phyloP scores from a whole-genome alignment of 2,888 invertebrate genomes.

The Scaptomyza parva region DNA sequence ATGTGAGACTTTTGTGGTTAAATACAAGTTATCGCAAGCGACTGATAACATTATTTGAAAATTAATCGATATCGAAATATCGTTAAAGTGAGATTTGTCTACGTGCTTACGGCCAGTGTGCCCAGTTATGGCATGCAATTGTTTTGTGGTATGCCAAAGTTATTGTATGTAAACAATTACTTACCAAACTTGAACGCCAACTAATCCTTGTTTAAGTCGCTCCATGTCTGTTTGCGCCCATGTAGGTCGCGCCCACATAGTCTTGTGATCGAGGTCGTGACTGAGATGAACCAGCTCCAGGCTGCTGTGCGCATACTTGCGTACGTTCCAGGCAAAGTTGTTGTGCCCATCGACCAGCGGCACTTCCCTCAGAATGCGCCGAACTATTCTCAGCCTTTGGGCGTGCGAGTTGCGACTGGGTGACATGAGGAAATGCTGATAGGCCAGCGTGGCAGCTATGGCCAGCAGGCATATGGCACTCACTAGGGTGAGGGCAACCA shows the following conservation, averaged over 20 bases:
- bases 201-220: slow-evolving; percentile 91
- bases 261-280: slow-evolving; percentile 84
- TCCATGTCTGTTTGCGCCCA: slow-evolving; percentile 98
- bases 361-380: slow-evolving; percentile 83
- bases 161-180: slow-evolving; percentile 37
- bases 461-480: slow-evolving; percentile 82
- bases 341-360: slow-evolving; percentile 90
- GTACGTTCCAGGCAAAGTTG: slow-evolving; percentile 95
- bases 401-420: slow-evolving; percentile 85
- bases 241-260: slow-evolving; percentile 93
- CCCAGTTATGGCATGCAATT: not conserved
- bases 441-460: slow-evolving; percentile 82
- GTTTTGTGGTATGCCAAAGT: not conserved
- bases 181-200: slow-evolving; percentile 95
- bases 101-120: not conserved
- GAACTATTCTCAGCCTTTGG: slow-evolving; percentile 84
- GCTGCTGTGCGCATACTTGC: slow-evolving; percentile 94
- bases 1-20: not conserved
- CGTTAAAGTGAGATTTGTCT: not conserved
- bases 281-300: slow-evolving; percentile 85
- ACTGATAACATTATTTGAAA: not conserved
- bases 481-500: slow-evolving; percentile 82
- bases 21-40: too few relatives aligned
- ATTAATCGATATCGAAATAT: not conserved
- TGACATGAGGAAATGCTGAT: slow-evolving; percentile 83